Conservation (phyloP, 2,888 invertebrate genomes). For the Prostheceraeus crozeri region DNA sequence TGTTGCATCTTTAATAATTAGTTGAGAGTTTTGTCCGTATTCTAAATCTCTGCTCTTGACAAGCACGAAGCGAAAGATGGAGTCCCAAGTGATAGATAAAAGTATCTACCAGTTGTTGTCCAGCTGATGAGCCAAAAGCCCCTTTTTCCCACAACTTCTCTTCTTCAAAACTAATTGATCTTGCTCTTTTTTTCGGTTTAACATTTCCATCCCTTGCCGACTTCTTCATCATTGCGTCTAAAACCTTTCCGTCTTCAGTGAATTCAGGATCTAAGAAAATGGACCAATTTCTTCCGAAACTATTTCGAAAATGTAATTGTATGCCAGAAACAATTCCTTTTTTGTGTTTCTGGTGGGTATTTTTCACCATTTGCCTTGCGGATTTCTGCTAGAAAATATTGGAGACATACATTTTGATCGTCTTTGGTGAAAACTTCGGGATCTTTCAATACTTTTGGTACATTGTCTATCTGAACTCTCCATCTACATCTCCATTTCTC, state of each 20-base stretch:
- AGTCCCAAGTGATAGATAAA: conserved; percentile 15
- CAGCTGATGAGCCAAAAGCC: conserved; percentile 5
- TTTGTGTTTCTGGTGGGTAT: conserved; percentile 22
- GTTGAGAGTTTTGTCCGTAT: conserved; percentile 19
- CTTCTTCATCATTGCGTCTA: conserved; percentile 24
- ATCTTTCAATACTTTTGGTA: conserved; percentile 1
- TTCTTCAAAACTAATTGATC: conserved; percentile 14
- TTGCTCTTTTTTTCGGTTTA: conserved; percentile 7
- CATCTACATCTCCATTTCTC: conserved; percentile 8
- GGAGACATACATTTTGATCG: conserved; percentile 17
- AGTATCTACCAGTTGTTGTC: conserved; percentile 6
- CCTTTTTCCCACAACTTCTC: conserved; percentile 17
- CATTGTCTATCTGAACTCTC: conserved; percentile 2
- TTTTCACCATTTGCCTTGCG: conserved; percentile 12
- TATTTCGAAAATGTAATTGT: conserved; percentile 7
- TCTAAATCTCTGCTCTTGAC: conserved; percentile 26
- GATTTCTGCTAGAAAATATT: conserved; percentile 24
- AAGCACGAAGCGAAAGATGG: neutral
- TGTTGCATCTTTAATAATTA: too few relatives aligned
- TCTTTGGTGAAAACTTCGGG: conserved; percentile 12
- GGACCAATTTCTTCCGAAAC: conserved; percentile 2
- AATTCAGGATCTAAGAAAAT: conserved; percentile 20
- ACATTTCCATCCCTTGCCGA: conserved; percentile 23
- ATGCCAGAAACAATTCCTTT: conserved; percentile 8
- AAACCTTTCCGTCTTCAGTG: neutral